A percentile compares a stretch with the other conserved stretches of the same genome.
Conservation (phyloP, 2,113 vertebrate genomes). For the Gallinago undulata region DNA sequence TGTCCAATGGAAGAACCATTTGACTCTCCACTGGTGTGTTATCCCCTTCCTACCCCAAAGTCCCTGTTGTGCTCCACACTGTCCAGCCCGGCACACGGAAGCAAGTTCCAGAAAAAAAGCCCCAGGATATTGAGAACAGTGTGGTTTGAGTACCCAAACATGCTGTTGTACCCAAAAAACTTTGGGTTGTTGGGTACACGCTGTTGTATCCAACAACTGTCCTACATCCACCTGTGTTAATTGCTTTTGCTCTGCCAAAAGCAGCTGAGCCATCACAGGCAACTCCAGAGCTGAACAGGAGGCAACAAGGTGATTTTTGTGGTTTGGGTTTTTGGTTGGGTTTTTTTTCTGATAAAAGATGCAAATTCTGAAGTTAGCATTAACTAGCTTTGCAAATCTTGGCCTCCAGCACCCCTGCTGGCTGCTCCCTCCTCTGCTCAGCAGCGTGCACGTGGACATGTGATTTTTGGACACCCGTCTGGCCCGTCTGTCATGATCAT, state of each 20-base stretch:
- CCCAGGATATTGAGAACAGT: accelerated
- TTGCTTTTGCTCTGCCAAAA: not conserved
- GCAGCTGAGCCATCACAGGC: not conserved
- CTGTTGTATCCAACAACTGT: not conserved
- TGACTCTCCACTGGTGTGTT: not conserved
- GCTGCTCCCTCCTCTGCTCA: not conserved
- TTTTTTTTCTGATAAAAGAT: not conserved
- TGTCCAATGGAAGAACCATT: not conserved
- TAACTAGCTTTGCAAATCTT: constrained; percentile 1
- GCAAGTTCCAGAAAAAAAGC: not conserved
- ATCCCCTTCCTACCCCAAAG: not conserved
- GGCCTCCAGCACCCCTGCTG: constrained; percentile 39
- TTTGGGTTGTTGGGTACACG: too few species aligned
- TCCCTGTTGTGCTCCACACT: not conserved
- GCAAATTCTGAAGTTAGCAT: not conserved
- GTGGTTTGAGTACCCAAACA: not conserved
- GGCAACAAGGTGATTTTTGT: not conserved
- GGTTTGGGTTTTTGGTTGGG: not conserved
- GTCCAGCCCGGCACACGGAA: not conserved
- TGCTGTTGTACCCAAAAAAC: too few species aligned
- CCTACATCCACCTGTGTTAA: accelerated
- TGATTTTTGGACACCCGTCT: accelerated
- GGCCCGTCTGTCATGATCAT: not conserved
- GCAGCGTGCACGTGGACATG: not conserved
- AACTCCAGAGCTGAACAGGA: not conserved